Conservation (phyloP, 2,113 vertebrate genomes). For the Neomonachus schauinslandi region DNA sequence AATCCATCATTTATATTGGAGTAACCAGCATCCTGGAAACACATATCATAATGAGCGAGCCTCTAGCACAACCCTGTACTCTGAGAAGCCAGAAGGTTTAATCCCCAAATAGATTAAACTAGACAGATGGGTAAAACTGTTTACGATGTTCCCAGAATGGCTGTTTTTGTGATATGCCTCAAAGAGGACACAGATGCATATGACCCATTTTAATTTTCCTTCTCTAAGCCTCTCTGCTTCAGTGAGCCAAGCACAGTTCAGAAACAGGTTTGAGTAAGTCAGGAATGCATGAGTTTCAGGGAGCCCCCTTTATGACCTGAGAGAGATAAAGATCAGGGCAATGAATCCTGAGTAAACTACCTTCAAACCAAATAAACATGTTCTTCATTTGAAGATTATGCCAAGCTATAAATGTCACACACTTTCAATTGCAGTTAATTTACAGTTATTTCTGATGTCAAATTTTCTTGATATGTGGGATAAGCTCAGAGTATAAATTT, state of each 20-base stretch:
- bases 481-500: conserved; percentile 75
- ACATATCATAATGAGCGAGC: conserved; percentile 62
- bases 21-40: conserved; percentile 76
- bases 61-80: conserved; percentile 62
- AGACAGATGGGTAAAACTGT: conserved; percentile 85
- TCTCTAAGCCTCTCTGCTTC: conserved; percentile 69
- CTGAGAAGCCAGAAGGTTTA: conserved; percentile 78
- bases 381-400: conserved; percentile 65
- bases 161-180: conserved; percentile 81
- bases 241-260: conserved; percentile 70
- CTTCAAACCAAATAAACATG: conserved; percentile 59
- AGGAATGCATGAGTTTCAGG: background rate
- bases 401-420: conserved; percentile 75
- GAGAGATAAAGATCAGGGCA: conserved; percentile 66
- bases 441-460: conserved; percentile 74
- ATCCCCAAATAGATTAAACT: conserved; percentile 77
- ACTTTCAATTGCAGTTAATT: conserved; percentile 75
- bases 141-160: conserved; percentile 82
- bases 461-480: conserved; percentile 70
- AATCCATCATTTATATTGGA: conserved; percentile 77
- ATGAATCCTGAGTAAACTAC: conserved; percentile 61
- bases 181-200: conserved; percentile 81
- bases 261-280: conserved; percentile 68
- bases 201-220: conserved; percentile 80
- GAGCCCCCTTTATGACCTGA: background rate